phyloP scores from a whole-genome alignment of 1,140 invertebrate genomes.

The Venturia canescens region DNA sequence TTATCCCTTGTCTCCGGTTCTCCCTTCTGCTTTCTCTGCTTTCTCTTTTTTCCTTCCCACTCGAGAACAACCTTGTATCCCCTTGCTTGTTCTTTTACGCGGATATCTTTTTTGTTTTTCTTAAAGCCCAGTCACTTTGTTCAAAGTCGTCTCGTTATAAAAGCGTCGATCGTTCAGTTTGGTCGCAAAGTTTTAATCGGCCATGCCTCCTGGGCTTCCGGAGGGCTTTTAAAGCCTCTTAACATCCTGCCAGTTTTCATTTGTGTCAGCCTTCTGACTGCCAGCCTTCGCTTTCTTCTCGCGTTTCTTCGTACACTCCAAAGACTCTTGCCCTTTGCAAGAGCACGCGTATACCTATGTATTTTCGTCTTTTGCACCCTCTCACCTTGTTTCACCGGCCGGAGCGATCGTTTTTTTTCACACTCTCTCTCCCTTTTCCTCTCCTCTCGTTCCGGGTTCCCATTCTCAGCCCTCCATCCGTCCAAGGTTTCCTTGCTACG shows the following conservation, averaged over 20 bases:
- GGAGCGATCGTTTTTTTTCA: neutral
- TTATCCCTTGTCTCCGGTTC: neutral
- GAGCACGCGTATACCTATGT: neutral
- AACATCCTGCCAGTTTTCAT: conserved; percentile 35
- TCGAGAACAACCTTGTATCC: neutral
- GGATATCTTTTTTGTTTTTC: conserved; percentile 9
- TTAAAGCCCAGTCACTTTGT: conserved; percentile 12
- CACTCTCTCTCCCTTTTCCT: neutral
- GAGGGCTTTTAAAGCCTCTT: neutral
- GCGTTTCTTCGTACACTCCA: neutral
- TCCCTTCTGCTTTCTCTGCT: neutral
- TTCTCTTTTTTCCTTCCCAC: neutral
- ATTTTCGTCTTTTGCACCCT: conserved; percentile 20
- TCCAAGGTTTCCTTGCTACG: neutral
- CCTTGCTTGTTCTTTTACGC: conserved; percentile 26
- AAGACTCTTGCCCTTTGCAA: neutral
- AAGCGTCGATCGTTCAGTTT: conserved; percentile 42
- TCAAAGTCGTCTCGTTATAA: conserved; percentile 41
- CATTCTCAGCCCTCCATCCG: neutral
- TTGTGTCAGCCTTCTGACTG: conserved; percentile 28
- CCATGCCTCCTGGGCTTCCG: neutral
- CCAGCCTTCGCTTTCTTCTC: conserved; percentile 9
- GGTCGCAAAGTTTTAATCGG: conserved; percentile 39
- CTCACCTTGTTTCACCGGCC: neutral
- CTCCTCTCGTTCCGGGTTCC: neutral